A percentile compares a stretch with the other conserved stretches of the same genome.
phyloP scores from a whole-genome alignment of 2,113 vertebrate genomes.

The Crotalus tigris region DNA sequence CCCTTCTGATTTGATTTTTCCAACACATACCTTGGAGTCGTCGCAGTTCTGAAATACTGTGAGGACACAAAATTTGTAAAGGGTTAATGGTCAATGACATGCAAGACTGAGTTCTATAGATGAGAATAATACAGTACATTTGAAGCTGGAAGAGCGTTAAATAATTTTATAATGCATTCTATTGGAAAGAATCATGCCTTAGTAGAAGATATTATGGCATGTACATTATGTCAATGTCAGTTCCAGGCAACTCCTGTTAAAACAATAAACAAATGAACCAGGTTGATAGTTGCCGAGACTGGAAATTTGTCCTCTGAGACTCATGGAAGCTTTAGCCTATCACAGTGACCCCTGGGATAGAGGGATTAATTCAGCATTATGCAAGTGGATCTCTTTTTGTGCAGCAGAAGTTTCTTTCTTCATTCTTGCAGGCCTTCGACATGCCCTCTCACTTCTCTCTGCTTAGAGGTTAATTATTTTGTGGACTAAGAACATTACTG shows the following conservation, averaged over 20 bases:
- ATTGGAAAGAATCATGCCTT: neutral
- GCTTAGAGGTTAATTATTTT: neutral
- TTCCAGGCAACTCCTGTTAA: neutral
- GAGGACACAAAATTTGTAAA: neutral
- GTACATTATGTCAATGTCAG: neutral
- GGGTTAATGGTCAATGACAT: neutral
- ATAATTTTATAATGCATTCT: neutral
- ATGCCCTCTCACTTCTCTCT: neutral
- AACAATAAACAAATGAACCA: neutral
- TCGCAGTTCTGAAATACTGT: neutral
- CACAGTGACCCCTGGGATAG: neutral
- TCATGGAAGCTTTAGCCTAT: neutral
- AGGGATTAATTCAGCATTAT: neutral
- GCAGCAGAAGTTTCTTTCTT: neutral
- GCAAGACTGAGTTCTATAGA: neutral
- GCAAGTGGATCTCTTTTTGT: neutral
- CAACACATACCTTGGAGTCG: neutral
- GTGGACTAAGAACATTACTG: neutral
- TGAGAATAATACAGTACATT: neutral
- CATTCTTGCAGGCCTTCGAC: neutral
- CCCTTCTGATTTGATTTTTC: neutral
- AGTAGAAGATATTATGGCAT: neutral
- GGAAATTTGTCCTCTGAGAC: neutral
- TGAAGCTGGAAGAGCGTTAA: neutral
- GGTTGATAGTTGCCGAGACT: neutral